Evolutionary conservation across 1,140 invertebrate genomes (phyloP), one percentile per base, ranked within the genome.

Genomic region (Mercenaria mercenaria): DNA sequence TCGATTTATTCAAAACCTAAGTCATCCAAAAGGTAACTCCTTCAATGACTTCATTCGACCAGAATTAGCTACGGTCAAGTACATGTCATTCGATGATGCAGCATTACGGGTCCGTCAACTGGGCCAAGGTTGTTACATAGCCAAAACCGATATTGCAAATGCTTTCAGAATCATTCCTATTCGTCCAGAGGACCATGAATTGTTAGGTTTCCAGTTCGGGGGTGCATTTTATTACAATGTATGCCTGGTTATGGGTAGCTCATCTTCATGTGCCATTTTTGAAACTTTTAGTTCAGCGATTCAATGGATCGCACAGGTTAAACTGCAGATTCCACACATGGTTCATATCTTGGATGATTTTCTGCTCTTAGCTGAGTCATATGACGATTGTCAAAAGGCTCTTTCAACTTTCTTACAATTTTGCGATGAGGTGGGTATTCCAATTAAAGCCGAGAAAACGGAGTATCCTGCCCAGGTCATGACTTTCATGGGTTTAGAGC

Each of bases 291-390:
- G 74, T 50, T 37, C 83, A n/a, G 77, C 69, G 29, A 20, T 91
- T 29, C 77, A 91, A 50, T 90, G 15, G 47, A 59, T 74, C 15
- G n/a, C 50, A 11, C 3, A 52, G 81, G 32, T 32, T 43, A 18
- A 81, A 23, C 26, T 72, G 18, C 13, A 34, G 6, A 41, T 32
- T 41, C 15, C 43, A n/a, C n/a, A 41, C 39, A 79, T 89, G 34
- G 52, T 23, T 4, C 86, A 91, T 52, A 79, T 91, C 0, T 4
- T 89, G 8, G 90, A 85, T 41, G 87, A 91, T 69, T 91, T 89
- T 32, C 82, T 91, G 20, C 59, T 91, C 41, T 13, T 89, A 4
- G 82, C 59, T 3, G 0, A 50, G 3, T 15, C 52, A 2, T 72
- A 47, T 20, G 4, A 1, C 6, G 1, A 13, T 15, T 85, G 82